These are phyloP conservation scores for Peromyscus melanophrys DNA, from an alignment of 2,797 vertebrate genomes.

Conservation along the genomic window DNA sequence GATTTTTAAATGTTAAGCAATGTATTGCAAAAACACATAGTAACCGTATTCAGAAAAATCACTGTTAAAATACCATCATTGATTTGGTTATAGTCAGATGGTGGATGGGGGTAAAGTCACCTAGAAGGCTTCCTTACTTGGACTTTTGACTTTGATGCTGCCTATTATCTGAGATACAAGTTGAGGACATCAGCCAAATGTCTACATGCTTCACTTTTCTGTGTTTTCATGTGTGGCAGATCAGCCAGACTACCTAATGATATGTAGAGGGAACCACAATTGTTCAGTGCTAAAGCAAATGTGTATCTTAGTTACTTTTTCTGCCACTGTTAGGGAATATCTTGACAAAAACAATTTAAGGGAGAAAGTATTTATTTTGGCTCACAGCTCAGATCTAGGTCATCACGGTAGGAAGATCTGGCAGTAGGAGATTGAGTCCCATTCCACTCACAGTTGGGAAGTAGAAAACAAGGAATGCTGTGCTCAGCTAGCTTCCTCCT, in stretches of 20 bases:
- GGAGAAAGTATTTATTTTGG: neutral
- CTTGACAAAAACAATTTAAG: neutral
- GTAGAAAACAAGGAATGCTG: neutral
- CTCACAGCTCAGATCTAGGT: neutral
- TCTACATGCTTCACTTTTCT: neutral
- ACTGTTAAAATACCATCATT: neutral
- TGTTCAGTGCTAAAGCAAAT: neutral
- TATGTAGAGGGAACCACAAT: neutral
- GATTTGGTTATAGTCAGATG: neutral
- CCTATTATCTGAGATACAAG: neutral
- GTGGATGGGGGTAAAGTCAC: neutral
- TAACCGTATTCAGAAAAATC: constrained; percentile 5
- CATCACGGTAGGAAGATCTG: neutral
- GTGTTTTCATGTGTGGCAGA: neutral
- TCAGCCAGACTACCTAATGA: neutral
- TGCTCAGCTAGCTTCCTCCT: neutral
- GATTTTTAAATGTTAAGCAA: constrained; percentile 43
- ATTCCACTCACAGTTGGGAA: too few species aligned
- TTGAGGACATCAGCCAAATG: neutral
- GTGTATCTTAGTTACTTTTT: neutral
- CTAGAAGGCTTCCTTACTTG: neutral
- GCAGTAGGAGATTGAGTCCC: neutral
- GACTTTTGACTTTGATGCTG: neutral
- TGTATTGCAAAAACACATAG: neutral
- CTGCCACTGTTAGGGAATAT: neutral